Base-by-base conservation (phyloP, 2,888 invertebrate species). In the Eupeodes luniger region DNA sequence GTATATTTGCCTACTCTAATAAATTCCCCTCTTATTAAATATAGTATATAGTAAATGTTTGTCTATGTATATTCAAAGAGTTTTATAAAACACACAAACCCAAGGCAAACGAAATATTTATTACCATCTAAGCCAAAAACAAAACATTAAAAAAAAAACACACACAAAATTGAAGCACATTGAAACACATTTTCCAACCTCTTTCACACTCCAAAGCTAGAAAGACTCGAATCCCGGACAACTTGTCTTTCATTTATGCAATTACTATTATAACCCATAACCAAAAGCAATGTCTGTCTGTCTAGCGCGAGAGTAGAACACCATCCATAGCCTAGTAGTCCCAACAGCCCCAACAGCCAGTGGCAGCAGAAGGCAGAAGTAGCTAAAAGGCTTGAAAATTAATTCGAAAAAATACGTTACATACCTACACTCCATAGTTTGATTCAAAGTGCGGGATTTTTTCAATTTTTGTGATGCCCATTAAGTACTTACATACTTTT, bases 241-340 rank as follows among this genome's bases (percentile, higher is more conserved):
- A 83, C 78, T 86, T 83, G 86, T 83, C 79, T 82, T 75, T 79
- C 75, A 79, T 75, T 66, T 79, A 70, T 86, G 74, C 79, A 83
- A 70, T 70, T 70, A 70, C 53, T 70, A 57, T 10, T 57, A 47
- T 74, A 77, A 81, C 53, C 77, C 49, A 70, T 47, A 72, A 69
- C 40, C 27, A 51, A 66, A 44, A 53, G 47, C 2, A 27, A 5
- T 57, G 12, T 57, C 12, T 78, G 40, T 36, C 59, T 64, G 47
- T 12, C 64, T 69, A 40, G 40, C 14, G 36, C 51, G 11, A 36
- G 59, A 47, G 61, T 12, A 47, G 44, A 12, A 40, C n/a, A 34
- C 44, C 27, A 72, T 27, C 27, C 27, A 27, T 27, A 27, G 27
- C 27, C 27, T 27, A 27, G 27, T 27, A 27, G 27, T 27, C 27